A percentile compares a stretch with the other conserved stretches of the same genome.
phyloP scores from a whole-genome alignment of 2,888 invertebrate species.

The Sepiola atlantica region DNA sequence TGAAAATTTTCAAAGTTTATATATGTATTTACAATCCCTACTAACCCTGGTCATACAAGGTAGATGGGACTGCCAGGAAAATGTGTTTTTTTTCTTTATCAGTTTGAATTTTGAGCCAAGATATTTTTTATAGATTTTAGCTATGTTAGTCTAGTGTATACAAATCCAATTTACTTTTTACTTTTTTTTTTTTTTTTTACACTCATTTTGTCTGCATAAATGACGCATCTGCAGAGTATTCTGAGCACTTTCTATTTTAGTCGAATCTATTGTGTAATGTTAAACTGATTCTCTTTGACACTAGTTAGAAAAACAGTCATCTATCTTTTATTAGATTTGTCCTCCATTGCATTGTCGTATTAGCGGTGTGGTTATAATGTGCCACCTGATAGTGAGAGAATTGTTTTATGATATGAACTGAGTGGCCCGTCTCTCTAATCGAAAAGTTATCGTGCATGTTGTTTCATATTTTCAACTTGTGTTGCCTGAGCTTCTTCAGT shows the following conservation, averaged over 20 bases:
- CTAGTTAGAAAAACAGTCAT: not conserved
- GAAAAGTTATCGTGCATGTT: not conserved
- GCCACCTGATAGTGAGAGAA: not conserved
- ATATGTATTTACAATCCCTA: not conserved
- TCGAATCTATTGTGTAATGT: not conserved
- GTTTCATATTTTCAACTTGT: not conserved
- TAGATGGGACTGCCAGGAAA: not conserved
- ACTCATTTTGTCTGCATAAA: not conserved
- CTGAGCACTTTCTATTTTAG: not conserved
- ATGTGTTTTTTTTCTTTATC: too few species aligned
- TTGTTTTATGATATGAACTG: not conserved
- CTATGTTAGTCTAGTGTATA: not conserved
- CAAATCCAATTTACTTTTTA: too few species aligned
- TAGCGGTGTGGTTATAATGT: too few species aligned
- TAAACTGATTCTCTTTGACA: not conserved
- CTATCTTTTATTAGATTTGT: not conserved
- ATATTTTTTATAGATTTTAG: not conserved
- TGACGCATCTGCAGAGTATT: not conserved
- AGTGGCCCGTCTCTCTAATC: not conserved
- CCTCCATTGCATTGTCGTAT: not conserved
- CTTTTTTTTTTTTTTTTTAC: not conserved
- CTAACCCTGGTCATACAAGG: not conserved
- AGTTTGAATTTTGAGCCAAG: not conserved
- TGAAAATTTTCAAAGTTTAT: not conserved
- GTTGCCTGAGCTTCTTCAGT: constrained; percentile 32